These are phyloP conservation scores for Polypterus bichir DNA, from an alignment of 2,113 vertebrate genomes.

Conservation along the genomic window DNA sequence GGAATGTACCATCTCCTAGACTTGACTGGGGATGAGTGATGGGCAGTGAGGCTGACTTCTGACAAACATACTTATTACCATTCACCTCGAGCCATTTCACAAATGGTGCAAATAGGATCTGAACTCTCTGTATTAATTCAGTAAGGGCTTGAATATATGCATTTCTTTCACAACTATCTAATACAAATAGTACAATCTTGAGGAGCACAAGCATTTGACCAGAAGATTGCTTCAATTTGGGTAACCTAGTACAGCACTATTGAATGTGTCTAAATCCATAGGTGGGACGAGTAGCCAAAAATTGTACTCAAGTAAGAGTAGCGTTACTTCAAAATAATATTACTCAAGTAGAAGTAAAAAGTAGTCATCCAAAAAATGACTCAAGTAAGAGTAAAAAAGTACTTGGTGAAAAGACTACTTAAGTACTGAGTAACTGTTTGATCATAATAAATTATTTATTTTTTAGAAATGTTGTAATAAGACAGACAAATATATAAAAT, in stretches of 20 bases:
- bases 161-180: constrained; percentile 5
- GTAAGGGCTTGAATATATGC: constrained; percentile 3
- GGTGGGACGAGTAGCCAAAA: too few relatives aligned
- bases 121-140: constrained; percentile 15
- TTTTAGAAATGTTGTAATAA: too few relatives aligned
- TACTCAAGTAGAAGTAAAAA: too few relatives aligned
- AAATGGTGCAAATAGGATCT: constrained; percentile 20
- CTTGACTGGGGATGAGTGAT: constrained; percentile 17
- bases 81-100: neutral
- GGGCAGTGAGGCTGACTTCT: constrained; percentile 11
- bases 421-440: too few relatives aligned
- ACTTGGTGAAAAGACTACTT: too few relatives aligned
- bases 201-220: constrained; percentile 16
- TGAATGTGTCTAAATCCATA: constrained; percentile 5
- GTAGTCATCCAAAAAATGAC: too few relatives aligned
- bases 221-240: constrained; percentile 12
- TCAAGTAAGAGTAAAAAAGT: too few relatives aligned
- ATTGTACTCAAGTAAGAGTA: too few relatives aligned
- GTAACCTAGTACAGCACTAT: constrained; percentile 13
- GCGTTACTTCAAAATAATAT: too few relatives aligned
- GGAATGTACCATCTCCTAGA: constrained; percentile 17
- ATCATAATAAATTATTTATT: too few relatives aligned
- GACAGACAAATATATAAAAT: too few relatives aligned
- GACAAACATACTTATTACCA: constrained; percentile 8
- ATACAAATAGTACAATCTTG: constrained; percentile 10